These are phyloP conservation scores for Miniopterus natalensis DNA, from an alignment of 2,113 vertebrate genomes.

Conservation along the genomic window DNA sequence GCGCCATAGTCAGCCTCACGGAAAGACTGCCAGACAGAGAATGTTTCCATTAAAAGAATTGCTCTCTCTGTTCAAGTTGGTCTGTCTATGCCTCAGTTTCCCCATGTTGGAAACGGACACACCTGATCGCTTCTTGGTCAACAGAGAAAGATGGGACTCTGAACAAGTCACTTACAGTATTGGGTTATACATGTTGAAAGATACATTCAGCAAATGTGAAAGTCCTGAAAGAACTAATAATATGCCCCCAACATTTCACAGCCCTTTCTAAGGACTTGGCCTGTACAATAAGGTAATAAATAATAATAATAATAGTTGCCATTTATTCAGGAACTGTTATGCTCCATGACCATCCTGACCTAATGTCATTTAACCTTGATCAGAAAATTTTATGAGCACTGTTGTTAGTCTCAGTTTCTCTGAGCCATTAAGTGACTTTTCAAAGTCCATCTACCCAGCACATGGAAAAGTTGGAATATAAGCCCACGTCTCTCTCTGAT, in stretches of 20 bases:
- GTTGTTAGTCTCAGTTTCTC: not conserved
- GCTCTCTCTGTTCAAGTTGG: not conserved
- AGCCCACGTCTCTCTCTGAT: not conserved
- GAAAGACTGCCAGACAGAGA: constrained; percentile 33
- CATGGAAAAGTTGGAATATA: not conserved
- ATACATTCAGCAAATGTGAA: not conserved
- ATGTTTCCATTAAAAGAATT: not conserved
- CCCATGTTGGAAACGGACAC: constrained; percentile 31
- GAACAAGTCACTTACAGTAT: not conserved
- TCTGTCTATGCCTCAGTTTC: constrained; percentile 31
- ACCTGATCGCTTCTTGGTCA: not conserved
- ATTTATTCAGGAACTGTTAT: not conserved
- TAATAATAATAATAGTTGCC: not conserved
- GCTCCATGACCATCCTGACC: not conserved
- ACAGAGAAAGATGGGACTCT: not conserved
- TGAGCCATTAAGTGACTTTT: not conserved
- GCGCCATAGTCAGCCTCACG: not conserved
- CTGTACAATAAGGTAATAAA: not conserved
- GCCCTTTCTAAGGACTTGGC: not conserved
- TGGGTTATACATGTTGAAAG: not conserved
- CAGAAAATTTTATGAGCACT: not conserved
- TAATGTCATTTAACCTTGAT: constrained; percentile 45
- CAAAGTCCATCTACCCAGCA: not conserved
- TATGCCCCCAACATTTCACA: not conserved
- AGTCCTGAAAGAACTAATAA: not conserved